Evolutionary conservation across 1,140 invertebrate species (phyloP).

Genomic region (Meloidogyne floridensis): DNA sequence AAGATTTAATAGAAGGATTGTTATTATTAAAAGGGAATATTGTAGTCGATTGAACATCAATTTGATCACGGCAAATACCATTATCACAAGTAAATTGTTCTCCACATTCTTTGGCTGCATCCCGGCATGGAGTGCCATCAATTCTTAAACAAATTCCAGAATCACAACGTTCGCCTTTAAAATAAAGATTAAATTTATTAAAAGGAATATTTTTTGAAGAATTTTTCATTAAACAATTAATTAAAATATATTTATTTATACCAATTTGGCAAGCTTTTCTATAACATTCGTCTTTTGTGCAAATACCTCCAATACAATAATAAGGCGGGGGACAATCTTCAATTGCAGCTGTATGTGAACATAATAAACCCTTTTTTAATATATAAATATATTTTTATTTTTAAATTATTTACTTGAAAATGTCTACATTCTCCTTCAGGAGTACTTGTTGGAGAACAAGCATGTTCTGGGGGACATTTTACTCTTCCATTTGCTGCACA

Average conservation of each 20-base stretch:
- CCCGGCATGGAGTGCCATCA: slow-evolving; percentile 52
- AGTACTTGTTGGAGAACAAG: slow-evolving; percentile 36
- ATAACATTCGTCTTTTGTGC: slow-evolving; percentile 55
- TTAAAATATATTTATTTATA: background rate
- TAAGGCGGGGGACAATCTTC: slow-evolving; percentile 51
- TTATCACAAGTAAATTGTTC: slow-evolving; percentile 56
- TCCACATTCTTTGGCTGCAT: slow-evolving; percentile 57
- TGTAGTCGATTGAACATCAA: background rate
- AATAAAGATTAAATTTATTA: background rate
- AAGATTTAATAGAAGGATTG: background rate
- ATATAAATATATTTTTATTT: slow-evolving; percentile 17
- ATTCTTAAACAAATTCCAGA: slow-evolving; percentile 57
- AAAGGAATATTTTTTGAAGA: no score
- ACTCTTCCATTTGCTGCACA: slow-evolving; percentile 33
- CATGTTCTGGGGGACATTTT: slow-evolving; percentile 49
- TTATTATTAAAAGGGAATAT: background rate
- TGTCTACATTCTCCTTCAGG: slow-evolving; percentile 56
- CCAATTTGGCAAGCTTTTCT: slow-evolving; percentile 62
- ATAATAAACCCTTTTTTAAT: slow-evolving; percentile 10
- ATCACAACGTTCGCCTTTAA: slow-evolving; percentile 56
- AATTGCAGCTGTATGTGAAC: slow-evolving; percentile 30
- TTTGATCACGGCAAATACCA: slow-evolving; percentile 50
- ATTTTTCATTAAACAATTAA: background rate
- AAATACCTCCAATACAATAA: slow-evolving; percentile 55
- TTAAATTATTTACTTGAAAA: slow-evolving; percentile 35